Evolutionary conservation across 2,797 vertebrate genomes (phyloP), one percentile per base, ranked within the genome.

Genomic region (Scolopax bukidnonensis): DNA sequence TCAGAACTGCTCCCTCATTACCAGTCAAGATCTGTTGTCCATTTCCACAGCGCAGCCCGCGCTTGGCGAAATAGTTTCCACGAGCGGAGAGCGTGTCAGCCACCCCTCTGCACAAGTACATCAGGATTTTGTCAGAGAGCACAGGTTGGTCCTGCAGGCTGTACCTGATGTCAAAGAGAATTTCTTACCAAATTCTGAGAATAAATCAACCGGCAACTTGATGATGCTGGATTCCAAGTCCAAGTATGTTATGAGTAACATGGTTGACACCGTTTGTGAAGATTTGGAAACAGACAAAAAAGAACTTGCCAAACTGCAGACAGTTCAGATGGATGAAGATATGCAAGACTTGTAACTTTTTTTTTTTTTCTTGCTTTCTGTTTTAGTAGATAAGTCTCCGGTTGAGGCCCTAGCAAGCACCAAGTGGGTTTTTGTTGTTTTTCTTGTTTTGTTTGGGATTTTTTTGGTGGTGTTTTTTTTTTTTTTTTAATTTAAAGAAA

Each of bases 251-350:
- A 98, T 99, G 94, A 98, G 98, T 47, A 98, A 98, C 88, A 98
- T 99, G 97, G 98, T 99, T 47, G 98, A 98, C 87, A 98, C 98
- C 0, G 98, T 99, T 96, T 99, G 99, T 79, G 99, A 98, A 94
- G 99, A 99, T 92, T 98, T 99, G 97, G 99, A 99, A 96, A 98
- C 98, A 3, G 98, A 98, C 95, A 99, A 99, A 97, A 99, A 99
- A 93, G 98, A 99, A 96, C 98, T 99, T 94, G 99, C 99, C 98
- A 99, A 99, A 98, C 98, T 99, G 98, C 99, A 99, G 94, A 99
- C 99, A 95, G 99, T 99, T 96, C 99, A 99, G 96, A 98, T 99
- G 98, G 99, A 99, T 86, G 99, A 99, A 98, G 99, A 99, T 97
- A 99, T 99, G 98, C 98, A 98, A 97, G 99, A 99, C 97, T 98